phyloP scores from a whole-genome alignment of 2,888 invertebrate genomes.

The Anthoptus insignis region DNA sequence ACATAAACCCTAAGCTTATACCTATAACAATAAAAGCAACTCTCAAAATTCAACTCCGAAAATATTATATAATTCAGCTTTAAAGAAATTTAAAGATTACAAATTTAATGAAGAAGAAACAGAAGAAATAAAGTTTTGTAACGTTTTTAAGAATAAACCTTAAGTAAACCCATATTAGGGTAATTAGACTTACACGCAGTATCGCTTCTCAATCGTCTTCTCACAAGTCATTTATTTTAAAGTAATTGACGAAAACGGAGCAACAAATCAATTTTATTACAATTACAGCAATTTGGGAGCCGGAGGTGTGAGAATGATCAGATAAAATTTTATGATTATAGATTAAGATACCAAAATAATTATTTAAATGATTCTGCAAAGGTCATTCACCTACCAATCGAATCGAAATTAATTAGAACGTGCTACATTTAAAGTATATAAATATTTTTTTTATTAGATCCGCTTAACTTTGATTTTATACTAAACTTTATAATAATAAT shows the following conservation, averaged over 20 bases:
- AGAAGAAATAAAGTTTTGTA: too few relatives aligned
- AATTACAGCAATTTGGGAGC: constrained; percentile 33
- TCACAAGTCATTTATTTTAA: constrained; percentile 3
- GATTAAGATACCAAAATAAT: constrained; percentile 18
- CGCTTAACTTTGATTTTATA: too few relatives aligned
- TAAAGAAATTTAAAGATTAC: too few relatives aligned
- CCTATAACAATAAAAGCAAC: too few relatives aligned
- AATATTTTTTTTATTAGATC: too few relatives aligned
- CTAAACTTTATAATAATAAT: neutral
- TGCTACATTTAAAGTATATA: too few relatives aligned
- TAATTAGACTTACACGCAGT: neutral
- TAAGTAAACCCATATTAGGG: too few relatives aligned
- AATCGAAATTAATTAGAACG: neutral
- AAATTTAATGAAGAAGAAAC: too few relatives aligned
- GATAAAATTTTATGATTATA: constrained; percentile 34
- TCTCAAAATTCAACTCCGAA: too few relatives aligned
- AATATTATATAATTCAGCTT: too few relatives aligned
- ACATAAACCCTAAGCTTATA: too few relatives aligned
- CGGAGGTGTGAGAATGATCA: constrained; percentile 31
- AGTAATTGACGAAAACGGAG: constrained; percentile 34
- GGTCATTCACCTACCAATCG: constrained; percentile 10
- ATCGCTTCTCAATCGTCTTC: constrained; percentile 5
- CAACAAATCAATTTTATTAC: constrained; percentile 36
- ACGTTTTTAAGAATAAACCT: too few relatives aligned
- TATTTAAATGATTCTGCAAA: constrained; percentile 18